Evolutionary conservation across 30 jellyfish, hydroid and myxozoan genomes (phyloP), one percentile per base, ranked within the genome.

Genomic region (Morbakka virulenta): DNA sequence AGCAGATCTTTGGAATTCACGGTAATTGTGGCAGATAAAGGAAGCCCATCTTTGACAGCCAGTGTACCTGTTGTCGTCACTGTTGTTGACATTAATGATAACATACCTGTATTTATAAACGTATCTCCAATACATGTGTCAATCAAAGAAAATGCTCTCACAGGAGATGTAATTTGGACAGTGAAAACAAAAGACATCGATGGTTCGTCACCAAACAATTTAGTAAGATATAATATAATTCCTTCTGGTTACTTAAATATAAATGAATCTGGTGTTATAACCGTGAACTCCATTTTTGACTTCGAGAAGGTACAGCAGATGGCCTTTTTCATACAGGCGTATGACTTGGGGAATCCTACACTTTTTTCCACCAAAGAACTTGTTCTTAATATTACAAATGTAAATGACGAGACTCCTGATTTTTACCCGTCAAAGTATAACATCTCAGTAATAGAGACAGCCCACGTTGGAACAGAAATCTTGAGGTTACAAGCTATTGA

Each of bases 61-160:
- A 77, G 57, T 0, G 91, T 57, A 14, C 1, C 23, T 24, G 80
- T 84, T 0, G 29, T 23, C 29, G 79, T 84, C 13, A 3, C 26
- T n/a, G 95, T 84, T 2, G 29, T 48, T 13, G 95, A 84, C 50
- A 47, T 14, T 25, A 84, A 84, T 52, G 95, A 84, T 50, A 84
- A 76, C 74, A 69, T 41, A 25, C 95, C 95, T 4, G 74, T 66
- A 25, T 47, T 84, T 35, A n/a, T 62, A 53, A 68, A 66, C 33
- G 32, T 52, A 17, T 69, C 64, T 29, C 81, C 87, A 4, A 4
- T 48, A 12, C 13, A 23, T 14, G 1, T 77, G 34, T 51, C 68
- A 1, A 25, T 84, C 4, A 6, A 27, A 1, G 95, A 84, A 63
- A 75, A 86, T 29, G 22, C 35, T 4, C 77, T 71, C 4, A 75